These are phyloP conservation scores for Xenopus tropicalis DNA, from an alignment of 2,113 vertebrate genomes.

Conservation along the genomic window UCB_Xtro_10.0 CM004444.2:55991001-55991500, in stretches of 20 bases:
- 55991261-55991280: constrained; percentile 71
- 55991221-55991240: constrained; percentile 43
- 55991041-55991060: constrained; percentile 52
- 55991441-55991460: background rate
- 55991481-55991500: constrained; percentile 8
- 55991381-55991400: background rate
- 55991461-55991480: constrained; percentile 10
- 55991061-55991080: constrained; percentile 49
- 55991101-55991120: constrained; percentile 54
- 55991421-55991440: constrained; percentile 6
- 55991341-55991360: constrained; percentile 6
- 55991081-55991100: constrained; percentile 51
- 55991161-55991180: constrained; percentile 66
- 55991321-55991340: constrained; percentile 25
- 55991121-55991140: constrained; percentile 62
- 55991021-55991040: constrained; percentile 49
- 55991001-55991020: constrained; percentile 51
- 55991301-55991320: constrained; percentile 37
- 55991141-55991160: constrained; percentile 68
- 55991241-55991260: constrained; percentile 49
- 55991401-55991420: constrained; percentile 21
- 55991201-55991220: constrained; percentile 56
- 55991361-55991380: constrained; percentile 1
- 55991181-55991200: constrained; percentile 81
- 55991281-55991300: constrained; percentile 46